Evolutionary conservation across 2,113 vertebrate genomes (phyloP).

Genomic region (Triplophysa siluroides): DNA sequence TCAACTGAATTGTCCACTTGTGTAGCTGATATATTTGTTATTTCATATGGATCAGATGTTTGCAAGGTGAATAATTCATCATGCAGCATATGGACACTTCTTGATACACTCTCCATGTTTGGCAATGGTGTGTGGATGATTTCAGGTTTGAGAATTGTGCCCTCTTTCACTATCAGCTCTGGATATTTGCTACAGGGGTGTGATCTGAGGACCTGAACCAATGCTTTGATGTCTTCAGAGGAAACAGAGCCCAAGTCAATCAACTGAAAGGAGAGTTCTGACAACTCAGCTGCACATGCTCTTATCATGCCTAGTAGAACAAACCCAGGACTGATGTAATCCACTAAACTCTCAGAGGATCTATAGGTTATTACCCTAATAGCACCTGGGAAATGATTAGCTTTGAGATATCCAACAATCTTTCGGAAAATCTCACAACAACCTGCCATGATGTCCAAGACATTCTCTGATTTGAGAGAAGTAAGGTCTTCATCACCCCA

Average conservation of each 20-base stretch:
- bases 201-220: constrained; percentile 72
- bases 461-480: constrained; percentile 56
- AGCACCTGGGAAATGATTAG: constrained; percentile 59
- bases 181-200: constrained; percentile 69
- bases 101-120: constrained; percentile 33
- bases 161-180: constrained; percentile 78
- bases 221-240: constrained; percentile 69
- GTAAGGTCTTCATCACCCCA: constrained; percentile 78
- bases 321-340: constrained; percentile 79
- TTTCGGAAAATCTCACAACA: constrained; percentile 81
- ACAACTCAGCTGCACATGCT: constrained; percentile 74
- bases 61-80: constrained; percentile 69
- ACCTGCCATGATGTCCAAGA: constrained; percentile 68
- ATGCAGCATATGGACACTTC: constrained; percentile 25
- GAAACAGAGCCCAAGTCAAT: constrained; percentile 75
- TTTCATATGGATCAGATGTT: constrained; percentile 71
- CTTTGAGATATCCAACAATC: constrained; percentile 72
- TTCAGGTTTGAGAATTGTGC: constrained; percentile 66
- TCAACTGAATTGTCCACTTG: not conserved
- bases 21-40: constrained; percentile 71
- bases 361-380: constrained; percentile 78
- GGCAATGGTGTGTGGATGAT: constrained; percentile 68
- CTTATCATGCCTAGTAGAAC: constrained; percentile 79
- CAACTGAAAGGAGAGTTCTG: constrained; percentile 78
- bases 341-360: constrained; percentile 73